These are phyloP conservation scores for Petrocephalus zakoni DNA, from an alignment of 2,113 vertebrate species.

Conservation along the genomic window DNA sequence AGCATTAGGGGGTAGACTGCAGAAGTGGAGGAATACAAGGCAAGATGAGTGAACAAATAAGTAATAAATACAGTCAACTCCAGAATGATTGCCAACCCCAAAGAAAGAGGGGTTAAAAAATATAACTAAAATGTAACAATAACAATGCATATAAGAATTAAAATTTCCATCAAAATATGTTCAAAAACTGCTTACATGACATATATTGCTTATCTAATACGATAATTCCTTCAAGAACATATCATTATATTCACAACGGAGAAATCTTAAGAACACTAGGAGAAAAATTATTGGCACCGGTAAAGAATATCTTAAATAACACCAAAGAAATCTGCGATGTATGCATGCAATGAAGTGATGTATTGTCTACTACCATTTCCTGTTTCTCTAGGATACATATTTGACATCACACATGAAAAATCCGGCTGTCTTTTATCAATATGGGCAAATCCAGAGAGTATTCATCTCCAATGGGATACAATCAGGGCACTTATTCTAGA, in stretches of 20 bases:
- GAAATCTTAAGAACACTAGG: not conserved
- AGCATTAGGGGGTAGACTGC: not conserved
- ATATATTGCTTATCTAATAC: not conserved
- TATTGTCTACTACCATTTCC: too few species aligned
- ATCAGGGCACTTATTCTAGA: too few species aligned
- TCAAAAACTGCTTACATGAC: not conserved
- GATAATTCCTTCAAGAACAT: not conserved
- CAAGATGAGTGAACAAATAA: not conserved
- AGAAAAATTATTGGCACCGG: not conserved
- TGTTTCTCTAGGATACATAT: too few species aligned
- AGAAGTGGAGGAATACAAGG: not conserved
- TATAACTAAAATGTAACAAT: not conserved
- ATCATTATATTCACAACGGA: not conserved
- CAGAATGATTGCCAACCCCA: not conserved
- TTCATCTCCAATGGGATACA: too few species aligned
- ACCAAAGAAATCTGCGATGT: too few species aligned
- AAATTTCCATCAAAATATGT: not conserved
- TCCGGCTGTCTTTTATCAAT: too few species aligned
- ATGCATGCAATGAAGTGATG: too few species aligned
- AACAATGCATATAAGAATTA: not conserved
- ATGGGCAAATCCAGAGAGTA: too few species aligned
- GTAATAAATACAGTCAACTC: not conserved
- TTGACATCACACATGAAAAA: too few species aligned
- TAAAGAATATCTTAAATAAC: too few species aligned
- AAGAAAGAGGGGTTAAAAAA: not conserved